Conservation (phyloP, 1,140 invertebrate species). For the Aphelenchoides fujianensis region DNA sequence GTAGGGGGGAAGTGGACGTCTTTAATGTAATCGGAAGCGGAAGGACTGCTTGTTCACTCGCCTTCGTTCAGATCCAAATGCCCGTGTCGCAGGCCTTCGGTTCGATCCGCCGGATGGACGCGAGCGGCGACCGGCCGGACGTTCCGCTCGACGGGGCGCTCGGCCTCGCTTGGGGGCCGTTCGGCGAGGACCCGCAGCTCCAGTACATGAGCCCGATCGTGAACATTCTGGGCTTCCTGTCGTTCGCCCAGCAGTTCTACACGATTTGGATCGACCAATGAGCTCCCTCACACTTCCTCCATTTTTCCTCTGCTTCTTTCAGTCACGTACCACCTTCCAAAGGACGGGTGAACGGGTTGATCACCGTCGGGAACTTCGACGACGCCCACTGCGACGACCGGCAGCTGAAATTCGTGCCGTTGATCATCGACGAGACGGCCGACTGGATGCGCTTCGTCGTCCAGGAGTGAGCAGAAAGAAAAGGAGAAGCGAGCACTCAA, state of each 20-base stretch:
- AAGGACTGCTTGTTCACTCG: neutral
- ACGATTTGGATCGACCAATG: neutral
- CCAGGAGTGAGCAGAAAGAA: neutral
- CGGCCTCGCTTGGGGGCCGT: neutral
- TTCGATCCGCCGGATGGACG: neutral
- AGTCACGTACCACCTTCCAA: neutral
- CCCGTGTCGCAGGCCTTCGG: neutral
- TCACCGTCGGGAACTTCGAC: conserved; percentile 2
- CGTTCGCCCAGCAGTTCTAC: neutral
- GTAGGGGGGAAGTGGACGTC: neutral
- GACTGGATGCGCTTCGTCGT: neutral
- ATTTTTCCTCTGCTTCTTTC: neutral
- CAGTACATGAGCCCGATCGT: neutral
- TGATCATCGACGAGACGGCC: neutral
- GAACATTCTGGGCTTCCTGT: neutral
- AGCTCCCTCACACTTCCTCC: neutral
- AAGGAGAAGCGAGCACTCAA: neutral
- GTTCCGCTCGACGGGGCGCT: neutral
- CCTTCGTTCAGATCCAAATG: neutral
- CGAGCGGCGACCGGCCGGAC: neutral
- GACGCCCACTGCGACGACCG: neutral
- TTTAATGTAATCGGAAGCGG: neutral
- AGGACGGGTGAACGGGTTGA: neutral
- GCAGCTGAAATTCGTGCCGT: neutral
- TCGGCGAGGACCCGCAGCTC: neutral